Percentiles rank a stretch among this genome's conserved stretches.
Conservation (phyloP, 2,888 invertebrate species). For the Habrosyne pyritoides region DNA sequence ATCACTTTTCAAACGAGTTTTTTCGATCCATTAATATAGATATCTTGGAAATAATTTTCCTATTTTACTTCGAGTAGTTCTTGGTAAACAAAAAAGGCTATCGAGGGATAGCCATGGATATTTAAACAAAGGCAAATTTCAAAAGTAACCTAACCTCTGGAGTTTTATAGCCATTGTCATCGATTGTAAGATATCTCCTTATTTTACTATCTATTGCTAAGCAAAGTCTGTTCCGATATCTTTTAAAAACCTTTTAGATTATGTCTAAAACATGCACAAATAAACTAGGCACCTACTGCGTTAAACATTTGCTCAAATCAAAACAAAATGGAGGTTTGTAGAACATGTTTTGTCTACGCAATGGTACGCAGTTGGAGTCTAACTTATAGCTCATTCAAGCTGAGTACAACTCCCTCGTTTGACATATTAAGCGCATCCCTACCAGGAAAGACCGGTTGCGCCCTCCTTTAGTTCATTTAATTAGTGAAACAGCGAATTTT, state of each 20-base stretch:
- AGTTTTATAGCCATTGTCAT: background rate
- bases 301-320: too few species aligned
- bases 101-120: background rate
- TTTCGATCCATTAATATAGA: background rate
- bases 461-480: conserved; percentile 8
- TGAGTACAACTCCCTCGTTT: background rate
- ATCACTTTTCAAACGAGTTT: background rate
- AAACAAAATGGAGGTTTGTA: too few species aligned
- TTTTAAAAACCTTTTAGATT: background rate
- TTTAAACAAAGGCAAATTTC: background rate
- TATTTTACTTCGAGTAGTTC: background rate
- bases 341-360: too few species aligned
- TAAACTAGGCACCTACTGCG: too few species aligned
- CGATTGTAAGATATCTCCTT: background rate
- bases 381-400: background rate
- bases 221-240: too few species aligned
- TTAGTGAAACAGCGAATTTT: conserved; percentile 6
- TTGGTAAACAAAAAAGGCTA: background rate
- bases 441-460: conserved; percentile 4
- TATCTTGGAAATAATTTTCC: background rate
- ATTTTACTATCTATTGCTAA: background rate
- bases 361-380: too few species aligned
- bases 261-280: background rate
- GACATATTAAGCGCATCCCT: background rate
- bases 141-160: background rate